These are phyloP conservation scores for Mycalesis mineus DNA, from an alignment of 2,888 invertebrate species.

Conservation along the genomic window DNA sequence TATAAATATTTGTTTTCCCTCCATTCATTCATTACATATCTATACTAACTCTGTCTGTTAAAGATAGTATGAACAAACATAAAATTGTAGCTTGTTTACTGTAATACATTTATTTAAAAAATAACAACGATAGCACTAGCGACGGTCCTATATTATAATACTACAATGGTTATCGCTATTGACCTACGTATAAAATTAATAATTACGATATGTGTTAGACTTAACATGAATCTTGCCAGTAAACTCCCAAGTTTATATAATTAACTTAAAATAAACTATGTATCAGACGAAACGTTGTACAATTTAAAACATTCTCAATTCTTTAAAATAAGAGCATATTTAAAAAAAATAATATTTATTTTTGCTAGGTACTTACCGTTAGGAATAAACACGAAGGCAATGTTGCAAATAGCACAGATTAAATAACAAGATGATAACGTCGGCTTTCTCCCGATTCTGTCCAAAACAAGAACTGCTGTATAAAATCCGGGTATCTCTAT, in stretches of 20 bases:
- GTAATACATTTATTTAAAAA: too few relatives aligned
- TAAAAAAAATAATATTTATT: background rate
- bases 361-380: slow-evolving; percentile 30
- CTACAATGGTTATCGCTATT: background rate
- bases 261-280: too few relatives aligned
- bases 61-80: background rate
- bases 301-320: too few relatives aligned
- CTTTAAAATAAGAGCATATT: too few relatives aligned
- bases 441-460: slow-evolving; percentile 77
- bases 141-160: background rate
- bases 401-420: slow-evolving; percentile 30
- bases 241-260: too few relatives aligned
- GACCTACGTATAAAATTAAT: slow-evolving; percentile 2
- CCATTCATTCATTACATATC: background rate
- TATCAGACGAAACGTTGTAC: too few relatives aligned
- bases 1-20: background rate
- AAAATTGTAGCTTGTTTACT: background rate
- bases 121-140: background rate
- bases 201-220: too few relatives aligned
- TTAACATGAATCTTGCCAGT: too few relatives aligned
- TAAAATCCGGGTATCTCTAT: slow-evolving; percentile 84
- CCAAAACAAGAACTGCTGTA: slow-evolving; percentile 78
- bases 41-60: too few relatives aligned
- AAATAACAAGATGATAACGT: slow-evolving; percentile 75
- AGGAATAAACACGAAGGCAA: slow-evolving; percentile 31